Evolutionary conservation across 2,797 vertebrate species (phyloP).

Genomic region (Hapalemur alaotrensis): DNA sequence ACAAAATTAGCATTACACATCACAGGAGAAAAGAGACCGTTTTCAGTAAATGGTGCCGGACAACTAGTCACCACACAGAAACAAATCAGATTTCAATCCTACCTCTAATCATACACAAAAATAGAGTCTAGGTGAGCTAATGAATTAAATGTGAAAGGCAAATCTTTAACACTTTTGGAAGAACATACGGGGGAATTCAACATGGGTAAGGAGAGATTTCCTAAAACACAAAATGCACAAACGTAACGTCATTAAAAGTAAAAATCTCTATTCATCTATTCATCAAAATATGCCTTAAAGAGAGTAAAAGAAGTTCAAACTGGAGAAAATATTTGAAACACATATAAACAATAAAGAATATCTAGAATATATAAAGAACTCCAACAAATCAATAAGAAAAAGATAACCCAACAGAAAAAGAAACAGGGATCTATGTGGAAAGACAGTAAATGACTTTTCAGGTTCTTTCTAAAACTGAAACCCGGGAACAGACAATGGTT

Average conservation of each 20-base stretch:
- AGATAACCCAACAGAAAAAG: not conserved
- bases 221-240: not conserved
- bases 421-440: not conserved
- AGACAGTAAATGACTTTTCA: not conserved
- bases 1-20: not conserved
- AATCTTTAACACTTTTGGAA: not conserved
- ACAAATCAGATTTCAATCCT: not conserved
- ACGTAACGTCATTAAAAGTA: too few relatives aligned
- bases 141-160: not conserved
- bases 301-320: not conserved
- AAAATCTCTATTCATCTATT: not conserved
- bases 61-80: not conserved
- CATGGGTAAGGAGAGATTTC: not conserved
- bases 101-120: not conserved
- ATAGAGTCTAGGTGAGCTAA: not conserved
- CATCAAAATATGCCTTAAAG: not conserved
- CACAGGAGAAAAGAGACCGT: not conserved
- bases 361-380: too few relatives aligned
- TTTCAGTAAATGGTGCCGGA: not conserved
- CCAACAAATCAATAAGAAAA: not conserved
- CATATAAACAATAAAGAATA: not conserved
- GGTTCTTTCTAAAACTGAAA: not conserved
- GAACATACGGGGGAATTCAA: not conserved
- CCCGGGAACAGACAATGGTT: not conserved
- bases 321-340: not conserved